Evolutionary conservation across 1,140 invertebrate species (phyloP), one percentile per base, ranked within the genome.

Genomic region (Megathymus violae): DNA sequence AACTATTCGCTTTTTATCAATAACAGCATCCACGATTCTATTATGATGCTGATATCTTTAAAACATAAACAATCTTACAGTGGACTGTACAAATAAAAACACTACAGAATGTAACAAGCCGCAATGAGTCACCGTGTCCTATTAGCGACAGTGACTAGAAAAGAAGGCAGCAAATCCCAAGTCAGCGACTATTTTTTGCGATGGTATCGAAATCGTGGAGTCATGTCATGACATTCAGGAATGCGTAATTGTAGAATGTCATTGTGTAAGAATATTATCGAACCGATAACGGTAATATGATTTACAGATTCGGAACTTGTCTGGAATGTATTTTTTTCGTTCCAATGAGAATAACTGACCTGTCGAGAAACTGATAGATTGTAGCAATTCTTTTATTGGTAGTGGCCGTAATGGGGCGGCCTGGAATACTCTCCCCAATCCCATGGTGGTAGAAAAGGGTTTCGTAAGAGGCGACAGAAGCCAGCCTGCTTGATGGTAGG

Each of bases 231-330:
- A 47, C 44, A 47, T 47, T 47, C 22, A 27, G 11, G 44, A 47
- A 47, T 47, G 44, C 44, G 44, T 47, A 47, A 47, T 47, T 47
- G 44, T 47, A 27, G 44, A 47, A 47, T 47, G 44, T 47, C 44
- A 47, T 47, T 25, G 44, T 47, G 22, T 47, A 47, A 22, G 43
- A 16, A 47, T 47, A 47, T 47, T 47, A 47, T 47, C 19, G 19
- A 27, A 47, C 17, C 44, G n/a, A 25, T 47, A 47, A 47, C 44
- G 44, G 44, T 47, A 27, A 11, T 10, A 17, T n/a, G 11, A 11
- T 47, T 47, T 4, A 0, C 19, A 47, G 22, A 47, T 14, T 27
- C 22, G 5, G 13, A 27, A 13, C 0, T 9, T 31, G n/a, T 5
- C 40, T 16, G 15, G 15, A 44, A 44, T 36, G 34, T 11, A 1